Percentiles rank a stretch among this genome's conserved stretches.
phyloP scores from a whole-genome alignment of 2,797 vertebrate genomes.

The Toxotes lorentzi region DNA sequence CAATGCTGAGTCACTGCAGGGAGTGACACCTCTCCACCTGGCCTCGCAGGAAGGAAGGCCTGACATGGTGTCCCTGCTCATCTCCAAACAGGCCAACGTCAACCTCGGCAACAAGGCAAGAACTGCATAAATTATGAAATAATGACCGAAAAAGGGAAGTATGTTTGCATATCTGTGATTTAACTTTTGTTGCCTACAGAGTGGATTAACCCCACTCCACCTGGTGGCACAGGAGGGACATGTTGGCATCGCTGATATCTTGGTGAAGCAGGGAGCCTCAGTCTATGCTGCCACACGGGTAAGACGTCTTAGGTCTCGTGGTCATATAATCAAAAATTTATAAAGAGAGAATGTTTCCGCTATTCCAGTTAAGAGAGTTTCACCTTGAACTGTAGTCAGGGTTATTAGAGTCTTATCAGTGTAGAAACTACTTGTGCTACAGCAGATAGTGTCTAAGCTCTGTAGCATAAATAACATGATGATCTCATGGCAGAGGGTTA shows the following conservation, averaged over 20 bases:
- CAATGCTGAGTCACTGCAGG: constrained; percentile 94
- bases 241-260: constrained; percentile 92
- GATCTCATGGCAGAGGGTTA: constrained; percentile 34
- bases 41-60: constrained; percentile 95
- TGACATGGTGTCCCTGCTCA: constrained; percentile 95
- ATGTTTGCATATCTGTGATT: background rate
- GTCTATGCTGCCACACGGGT: constrained; percentile 94
- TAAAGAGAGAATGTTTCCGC: background rate
- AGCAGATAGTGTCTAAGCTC: constrained; percentile 53
- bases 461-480: constrained; percentile 44
- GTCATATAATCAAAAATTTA: background rate
- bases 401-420: constrained; percentile 10
- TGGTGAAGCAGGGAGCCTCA: constrained; percentile 92
- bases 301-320: constrained; percentile 53
- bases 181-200: constrained; percentile 81
- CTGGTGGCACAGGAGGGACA: constrained; percentile 97
- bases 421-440: constrained; percentile 15
- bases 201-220: constrained; percentile 95
- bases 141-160: background rate
- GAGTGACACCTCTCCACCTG: constrained; percentile 97
- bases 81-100: constrained; percentile 95
- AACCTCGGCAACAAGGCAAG: constrained; percentile 95
- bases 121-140: background rate
- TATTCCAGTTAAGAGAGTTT: background rate
- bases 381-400: background rate